Conservation (phyloP, 2,113 vertebrate species). For the Micronycteris hirsuta region DNA sequence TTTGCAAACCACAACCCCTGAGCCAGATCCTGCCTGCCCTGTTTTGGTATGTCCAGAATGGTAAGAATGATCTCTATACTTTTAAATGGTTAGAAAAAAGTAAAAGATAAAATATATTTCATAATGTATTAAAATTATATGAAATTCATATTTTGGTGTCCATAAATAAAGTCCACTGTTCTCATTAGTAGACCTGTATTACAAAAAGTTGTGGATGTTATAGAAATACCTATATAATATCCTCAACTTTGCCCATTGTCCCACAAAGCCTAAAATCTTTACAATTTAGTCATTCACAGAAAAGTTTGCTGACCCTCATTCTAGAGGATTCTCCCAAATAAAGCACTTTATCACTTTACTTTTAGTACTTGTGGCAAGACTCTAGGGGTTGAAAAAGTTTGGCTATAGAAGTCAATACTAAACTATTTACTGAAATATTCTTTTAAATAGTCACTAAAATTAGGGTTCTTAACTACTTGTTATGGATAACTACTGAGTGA, state of each 20-base stretch:
- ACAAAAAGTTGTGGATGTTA: neutral
- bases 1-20: neutral
- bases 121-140: neutral
- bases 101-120: neutral
- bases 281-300: neutral
- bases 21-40: neutral
- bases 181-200: neutral
- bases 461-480: neutral
- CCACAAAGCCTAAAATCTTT: neutral
- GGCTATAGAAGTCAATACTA: neutral
- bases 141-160: neutral
- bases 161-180: neutral
- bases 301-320: neutral
- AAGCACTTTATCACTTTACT: neutral
- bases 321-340: neutral
- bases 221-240: neutral
- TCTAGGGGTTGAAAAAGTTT: neutral
- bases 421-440: neutral
- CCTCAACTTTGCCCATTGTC: neutral
- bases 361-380: neutral
- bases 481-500: neutral
- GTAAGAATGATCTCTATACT: neutral
- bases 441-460: neutral
- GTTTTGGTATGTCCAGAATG: neutral
- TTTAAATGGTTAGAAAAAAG: conserved; percentile 24